Base-by-base conservation (phyloP, 2,113 vertebrate genomes). In the Grammomys surdaster region DNA sequence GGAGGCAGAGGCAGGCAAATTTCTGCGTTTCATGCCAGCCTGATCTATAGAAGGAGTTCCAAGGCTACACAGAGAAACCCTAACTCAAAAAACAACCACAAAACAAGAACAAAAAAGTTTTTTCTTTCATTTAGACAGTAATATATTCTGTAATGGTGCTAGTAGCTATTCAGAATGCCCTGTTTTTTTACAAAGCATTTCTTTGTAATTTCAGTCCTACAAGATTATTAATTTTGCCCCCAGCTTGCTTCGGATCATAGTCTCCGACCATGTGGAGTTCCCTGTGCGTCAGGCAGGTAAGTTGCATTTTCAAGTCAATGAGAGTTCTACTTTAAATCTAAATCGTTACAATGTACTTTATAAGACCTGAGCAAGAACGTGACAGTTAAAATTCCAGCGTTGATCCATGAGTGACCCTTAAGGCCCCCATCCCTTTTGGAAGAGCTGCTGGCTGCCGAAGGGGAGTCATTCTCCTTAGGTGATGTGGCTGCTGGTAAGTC, bases 171-270 rank as follows among this genome's bases (percentile, higher is more conserved):
- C 20, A 88, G 58, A 89, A 82, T 85, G 33, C 46, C n/a, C 19
- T 88, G 22, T 95, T 88, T 92, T 92, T 93, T 97, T 54, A 88
- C 90, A 75, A 95, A 82, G 86, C 54, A 54, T 91, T 94, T 97
- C 91, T 94, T 98, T 98, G 2, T 98, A 78, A 70, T 99, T 99
- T 97, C 98, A 99, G 99, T 99, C 99, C 60, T 99, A 99, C 98
- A 99, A 99, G 98, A 99, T 99, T 97, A 99, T 99, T 98, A 99
- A 99, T 98, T 99, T 99, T 97, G 99, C 99, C 86, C 99, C 99
- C 43, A 99, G 99, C 67, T 98, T 99, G 89, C 99, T 99, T 91
- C 99, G 99, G 97, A 99, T 99, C 98, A 99, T 99, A 43, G 98
- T 99, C 77, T 99, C 99, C 0, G 99, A 99, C 96, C 99, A 99